phyloP scores from a whole-genome alignment of 2,797 vertebrate species.

The Clarias laeviceps region DNA sequence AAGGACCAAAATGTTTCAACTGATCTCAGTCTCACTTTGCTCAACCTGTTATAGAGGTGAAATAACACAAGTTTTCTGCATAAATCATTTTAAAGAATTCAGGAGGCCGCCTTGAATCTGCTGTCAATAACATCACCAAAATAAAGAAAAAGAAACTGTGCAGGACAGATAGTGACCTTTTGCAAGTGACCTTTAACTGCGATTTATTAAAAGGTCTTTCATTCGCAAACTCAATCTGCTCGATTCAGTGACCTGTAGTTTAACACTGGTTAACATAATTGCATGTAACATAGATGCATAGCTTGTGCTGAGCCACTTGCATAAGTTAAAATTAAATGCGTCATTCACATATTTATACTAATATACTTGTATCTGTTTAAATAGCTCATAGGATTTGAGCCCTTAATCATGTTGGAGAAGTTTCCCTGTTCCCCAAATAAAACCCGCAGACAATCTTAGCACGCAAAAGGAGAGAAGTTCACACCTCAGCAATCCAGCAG shows the following conservation, averaged over 20 bases:
- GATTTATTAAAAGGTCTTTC: conserved; percentile 14
- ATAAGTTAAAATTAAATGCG: not conserved
- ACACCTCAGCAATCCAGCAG: not conserved
- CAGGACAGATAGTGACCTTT: conserved; percentile 7
- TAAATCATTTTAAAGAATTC: not conserved
- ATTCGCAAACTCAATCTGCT: not conserved
- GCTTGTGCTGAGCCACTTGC: not conserved
- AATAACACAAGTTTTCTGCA: not conserved
- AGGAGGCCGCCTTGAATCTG: not conserved
- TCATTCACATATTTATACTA: not conserved
- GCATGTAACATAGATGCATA: not conserved
- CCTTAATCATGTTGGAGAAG: not conserved
- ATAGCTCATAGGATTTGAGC: not conserved
- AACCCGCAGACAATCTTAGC: not conserved
- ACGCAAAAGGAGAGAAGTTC: not conserved
- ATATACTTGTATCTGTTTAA: not conserved
- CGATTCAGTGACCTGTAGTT: conserved; percentile 13
- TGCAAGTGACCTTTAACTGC: conserved; percentile 20
- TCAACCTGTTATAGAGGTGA: not conserved
- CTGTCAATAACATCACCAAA: not conserved
- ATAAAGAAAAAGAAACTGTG: not conserved
- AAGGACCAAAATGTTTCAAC: not conserved
- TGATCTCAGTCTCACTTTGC: not conserved
- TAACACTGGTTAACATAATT: not conserved
- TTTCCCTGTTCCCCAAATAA: not conserved